Percentiles rank a stretch among this genome's conserved stretches.
phyloP scores from a whole-genome alignment of 2,113 vertebrate species.

The cat (Felis catus) region DNA sequence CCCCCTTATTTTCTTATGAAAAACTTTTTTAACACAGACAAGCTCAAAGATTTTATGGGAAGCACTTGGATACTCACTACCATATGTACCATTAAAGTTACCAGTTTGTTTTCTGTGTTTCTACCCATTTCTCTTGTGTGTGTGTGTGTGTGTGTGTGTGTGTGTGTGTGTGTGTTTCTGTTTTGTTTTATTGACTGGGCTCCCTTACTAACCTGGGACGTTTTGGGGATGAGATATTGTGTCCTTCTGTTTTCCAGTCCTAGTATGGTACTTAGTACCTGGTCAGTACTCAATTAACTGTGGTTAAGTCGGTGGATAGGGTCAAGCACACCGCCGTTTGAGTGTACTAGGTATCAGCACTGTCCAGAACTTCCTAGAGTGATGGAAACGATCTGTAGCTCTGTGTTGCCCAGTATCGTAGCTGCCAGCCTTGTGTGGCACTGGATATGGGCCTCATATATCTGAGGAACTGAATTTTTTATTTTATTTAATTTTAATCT shows the following conservation, averaged over 20 bases:
- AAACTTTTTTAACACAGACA: background rate
- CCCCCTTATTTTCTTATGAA: background rate
- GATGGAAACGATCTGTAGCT: background rate
- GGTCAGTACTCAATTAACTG: no score
- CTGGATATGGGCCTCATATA: background rate
- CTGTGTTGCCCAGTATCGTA: rapidly evolving
- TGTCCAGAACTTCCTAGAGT: background rate
- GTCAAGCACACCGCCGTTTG: rapidly evolving
- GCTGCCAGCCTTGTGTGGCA: background rate
- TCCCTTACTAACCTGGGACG: background rate
- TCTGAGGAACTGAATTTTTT: background rate
- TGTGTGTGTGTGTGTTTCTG: background rate
- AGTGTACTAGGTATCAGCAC: rapidly evolving
- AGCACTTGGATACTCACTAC: background rate
- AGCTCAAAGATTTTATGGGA: background rate
- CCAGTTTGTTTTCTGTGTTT: background rate
- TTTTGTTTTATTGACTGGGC: background rate
- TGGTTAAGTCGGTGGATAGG: no score
- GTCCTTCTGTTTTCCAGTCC: background rate
- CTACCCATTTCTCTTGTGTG: background rate
- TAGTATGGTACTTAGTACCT: background rate
- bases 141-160: no score
- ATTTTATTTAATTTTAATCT: background rate
- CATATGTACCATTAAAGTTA: background rate
- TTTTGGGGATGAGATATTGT: background rate